Base-by-base conservation (phyloP, 2,888 invertebrate genomes). In the Zootermopsis nevadensis region DNA sequence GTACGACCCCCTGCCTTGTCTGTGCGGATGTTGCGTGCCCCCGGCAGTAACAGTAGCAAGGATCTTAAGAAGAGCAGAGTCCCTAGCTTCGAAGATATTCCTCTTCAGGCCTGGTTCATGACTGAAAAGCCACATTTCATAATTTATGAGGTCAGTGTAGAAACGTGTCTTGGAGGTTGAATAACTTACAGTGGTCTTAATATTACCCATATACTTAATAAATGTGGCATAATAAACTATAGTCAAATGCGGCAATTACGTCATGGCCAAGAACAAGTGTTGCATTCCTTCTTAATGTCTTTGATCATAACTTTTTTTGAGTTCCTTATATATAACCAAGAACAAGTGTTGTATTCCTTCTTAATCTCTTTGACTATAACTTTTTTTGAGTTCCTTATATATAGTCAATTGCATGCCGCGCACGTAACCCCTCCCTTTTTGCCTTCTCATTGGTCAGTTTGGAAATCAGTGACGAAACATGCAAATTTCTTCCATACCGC, bases 401-500 rank as follows among this genome's bases (percentile, higher is more conserved):
- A 80, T 80, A 80, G 66, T 22, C 48, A 69, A 67, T 27, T 38
- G 38, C 74, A 38, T 74, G 38, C 38, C 33, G 38, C 42, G 33
- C 72, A 42, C 38, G 76, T 81, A 76, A 72, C 72, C 83, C 80
- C 80, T 83, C 81, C 81, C 81, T 48, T 55, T 67, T 53, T 19
- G 76, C 33, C 24, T 83, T 81, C 81, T 67, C 66, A 83, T 83
- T 83, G 83, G 83, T 55, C 77, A 60, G 81, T 35, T 33, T 69
- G 38, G 35, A 76, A 55, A 80, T 66, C 42, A 74, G 82, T 85
- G 84, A 85, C 85, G 85, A 85, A 84, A 83, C 85, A 86, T 85
- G 85, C 85, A 86, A 85, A 86, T 86, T 85, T 74, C 84, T 84
- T 83, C 80, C 55, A 72, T 74, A 31, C 30, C 31, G 31, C 27